Conservation (phyloP, 2,797 vertebrate genomes). For the Babyrousa celebensis region DNA sequence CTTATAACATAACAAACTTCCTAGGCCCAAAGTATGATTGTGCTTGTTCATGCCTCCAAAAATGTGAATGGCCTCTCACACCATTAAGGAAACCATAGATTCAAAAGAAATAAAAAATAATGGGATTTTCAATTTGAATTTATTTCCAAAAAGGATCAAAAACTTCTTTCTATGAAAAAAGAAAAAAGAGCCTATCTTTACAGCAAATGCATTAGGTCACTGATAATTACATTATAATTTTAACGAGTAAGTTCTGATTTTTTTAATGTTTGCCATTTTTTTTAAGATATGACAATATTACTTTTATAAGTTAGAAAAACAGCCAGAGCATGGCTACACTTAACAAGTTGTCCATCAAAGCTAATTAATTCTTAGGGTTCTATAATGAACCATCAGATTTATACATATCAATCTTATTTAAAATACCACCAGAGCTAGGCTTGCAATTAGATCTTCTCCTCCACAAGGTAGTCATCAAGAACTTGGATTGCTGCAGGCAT, state of each 20-base stretch:
- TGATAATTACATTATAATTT: constrained; percentile 47
- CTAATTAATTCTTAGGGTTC: constrained; percentile 41
- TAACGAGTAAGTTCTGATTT: background rate
- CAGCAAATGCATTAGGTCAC: background rate
- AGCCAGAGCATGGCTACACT: background rate
- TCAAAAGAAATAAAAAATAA: background rate
- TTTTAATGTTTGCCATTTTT: constrained; percentile 4
- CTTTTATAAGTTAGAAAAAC: background rate
- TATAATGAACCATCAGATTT: background rate
- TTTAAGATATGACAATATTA: background rate
- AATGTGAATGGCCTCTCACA: background rate
- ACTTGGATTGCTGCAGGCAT: background rate
- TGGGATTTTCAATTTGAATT: constrained; percentile 58
- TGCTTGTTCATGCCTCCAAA: constrained; percentile 1
- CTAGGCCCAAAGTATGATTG: background rate
- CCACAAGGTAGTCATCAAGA: background rate
- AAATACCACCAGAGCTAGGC: background rate
- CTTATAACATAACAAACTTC: background rate
- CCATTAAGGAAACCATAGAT: background rate
- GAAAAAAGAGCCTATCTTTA: background rate
- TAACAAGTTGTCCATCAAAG: constrained; percentile 29
- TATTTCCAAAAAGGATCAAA: constrained; percentile 43
- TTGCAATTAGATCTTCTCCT: background rate
- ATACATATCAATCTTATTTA: background rate
- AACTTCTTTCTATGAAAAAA: constrained; percentile 15